Evolutionary conservation across 2,888 invertebrate species (phyloP), one percentile per base, ranked within the genome.

Genomic region (Tholera decimalis): DNA sequence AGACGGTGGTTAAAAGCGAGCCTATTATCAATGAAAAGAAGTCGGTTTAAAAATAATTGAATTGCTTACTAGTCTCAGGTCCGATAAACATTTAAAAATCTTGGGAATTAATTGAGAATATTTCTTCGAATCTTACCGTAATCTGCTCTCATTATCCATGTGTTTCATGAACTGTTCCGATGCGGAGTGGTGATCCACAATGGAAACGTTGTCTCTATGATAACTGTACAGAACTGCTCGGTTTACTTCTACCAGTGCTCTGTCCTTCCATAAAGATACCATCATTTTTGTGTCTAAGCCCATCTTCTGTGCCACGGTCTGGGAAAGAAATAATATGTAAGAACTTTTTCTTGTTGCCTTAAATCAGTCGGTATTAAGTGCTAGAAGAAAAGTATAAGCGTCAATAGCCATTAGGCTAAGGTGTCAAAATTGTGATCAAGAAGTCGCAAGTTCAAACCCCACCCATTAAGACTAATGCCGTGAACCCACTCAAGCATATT

Each of bases 81-180:
- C n/a, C n/a, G n/a, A n/a, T n/a, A n/a, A n/a, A n/a, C n/a, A n/a
- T n/a, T n/a, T n/a, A n/a, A n/a, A n/a, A n/a, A n/a, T n/a, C n/a
- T n/a, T n/a, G n/a, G n/a, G n/a, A n/a, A n/a, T n/a, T n/a, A n/a
- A n/a, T n/a, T n/a, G n/a, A n/a, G n/a, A n/a, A n/a, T n/a, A n/a
- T n/a, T n/a, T n/a, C n/a, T n/a, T n/a, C n/a, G n/a, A n/a, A n/a
- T n/a, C 89, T 88, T 85, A 96, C 92, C 99, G 96, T 73, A 97
- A 93, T 83, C 97, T 97, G 77, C 97, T 97, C 89, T 99, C 99
- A 86, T 98, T 98, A 83, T 98, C 98, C 88, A 98, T 96, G 93
- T 99, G 98, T 88, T 98, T 98, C 97, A 99, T 98, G 90, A 99
- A 99, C 70, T 98, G 98, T 88, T 99, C 99, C 0, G 98, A 97